phyloP scores from a whole-genome alignment of 2,113 vertebrate genomes.

The Serilophus lunatus region DNA sequence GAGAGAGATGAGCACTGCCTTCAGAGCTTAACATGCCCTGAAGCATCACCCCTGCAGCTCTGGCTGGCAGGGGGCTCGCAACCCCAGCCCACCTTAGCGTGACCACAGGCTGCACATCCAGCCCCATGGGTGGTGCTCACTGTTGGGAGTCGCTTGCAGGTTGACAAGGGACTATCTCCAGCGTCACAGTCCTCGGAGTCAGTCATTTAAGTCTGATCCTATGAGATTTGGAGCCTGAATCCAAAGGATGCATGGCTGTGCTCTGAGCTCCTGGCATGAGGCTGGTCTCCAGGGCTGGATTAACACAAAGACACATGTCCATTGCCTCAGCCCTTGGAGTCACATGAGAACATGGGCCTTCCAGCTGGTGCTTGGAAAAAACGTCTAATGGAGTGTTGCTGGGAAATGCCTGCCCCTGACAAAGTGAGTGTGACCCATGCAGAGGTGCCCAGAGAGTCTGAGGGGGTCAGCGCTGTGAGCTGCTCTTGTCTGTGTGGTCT shows the following conservation, averaged over 20 bases:
- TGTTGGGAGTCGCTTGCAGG: neutral
- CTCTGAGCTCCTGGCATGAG: neutral
- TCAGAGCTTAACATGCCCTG: neutral
- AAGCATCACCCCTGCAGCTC: neutral
- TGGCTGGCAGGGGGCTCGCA: neutral
- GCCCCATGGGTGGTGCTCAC: accelerated
- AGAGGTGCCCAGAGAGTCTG: neutral
- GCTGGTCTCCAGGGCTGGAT: neutral
- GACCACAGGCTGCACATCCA: neutral
- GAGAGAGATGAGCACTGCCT: neutral
- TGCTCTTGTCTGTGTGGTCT: neutral
- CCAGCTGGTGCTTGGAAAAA: neutral
- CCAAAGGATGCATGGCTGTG: neutral
- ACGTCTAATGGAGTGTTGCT: neutral
- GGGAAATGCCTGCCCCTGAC: neutral
- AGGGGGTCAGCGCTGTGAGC: neutral
- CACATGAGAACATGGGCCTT: neutral
- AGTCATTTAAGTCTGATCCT: neutral
- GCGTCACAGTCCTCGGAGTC: accelerated
- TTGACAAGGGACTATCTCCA: accelerated
- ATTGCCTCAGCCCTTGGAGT: constrained; percentile 19
- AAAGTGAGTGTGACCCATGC: accelerated
- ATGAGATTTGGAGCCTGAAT: neutral
- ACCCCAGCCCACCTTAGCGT: neutral
- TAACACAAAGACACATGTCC: neutral